Evolutionary conservation across 2,797 vertebrate species (phyloP), one percentile per base, ranked within the genome.

Genomic region (Characodon lateralis): DNA sequence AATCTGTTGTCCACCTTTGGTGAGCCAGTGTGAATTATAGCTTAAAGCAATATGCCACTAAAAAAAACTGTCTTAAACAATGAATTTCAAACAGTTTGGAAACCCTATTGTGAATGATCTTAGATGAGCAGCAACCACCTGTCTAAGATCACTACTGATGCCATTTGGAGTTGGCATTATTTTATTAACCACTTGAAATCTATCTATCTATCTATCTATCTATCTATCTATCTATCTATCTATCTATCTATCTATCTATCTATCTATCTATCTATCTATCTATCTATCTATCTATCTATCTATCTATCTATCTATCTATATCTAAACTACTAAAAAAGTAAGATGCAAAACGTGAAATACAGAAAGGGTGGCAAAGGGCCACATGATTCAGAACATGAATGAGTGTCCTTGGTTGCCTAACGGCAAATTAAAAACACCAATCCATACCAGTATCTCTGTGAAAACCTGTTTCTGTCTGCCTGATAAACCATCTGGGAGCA

Each of bases 401-500:
- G 18, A 76, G 2, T 6, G 24, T 1, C 3, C 56, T 26, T 24
- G 6, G n/a, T 55, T 13, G 6, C 28, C 1, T 58, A 63, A 55
- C 5, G 22, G 20, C 24, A 14, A 28, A 73, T 24, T 46, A 43
- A 55, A 72, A 73, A 41, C 28, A 63, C 39, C 12, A 18, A 35
- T 76, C 20, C 10, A 2, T n/a, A 31, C 39, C 48, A 31, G 0
- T 61, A 55, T 31, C 6, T 72, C 55, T 0, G 66, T 61, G 53
- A 59, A 77, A 82, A 59, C 35, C 24, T 55, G 39, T 41, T 28
- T 58, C 61, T 2, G 58, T 76, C 28, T 18, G 18, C 16, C 41
- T 31, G 55, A 69, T 22, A 74, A 66, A 70, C 72, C 26, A 5
- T 53, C 66, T 72, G 48, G 18, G 46, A 80, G 53, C 69, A 31